Evolutionary conservation across 2,888 invertebrate species (phyloP), one percentile per base, ranked within the genome.

Genomic region (Trissolcus japonicus): DNA sequence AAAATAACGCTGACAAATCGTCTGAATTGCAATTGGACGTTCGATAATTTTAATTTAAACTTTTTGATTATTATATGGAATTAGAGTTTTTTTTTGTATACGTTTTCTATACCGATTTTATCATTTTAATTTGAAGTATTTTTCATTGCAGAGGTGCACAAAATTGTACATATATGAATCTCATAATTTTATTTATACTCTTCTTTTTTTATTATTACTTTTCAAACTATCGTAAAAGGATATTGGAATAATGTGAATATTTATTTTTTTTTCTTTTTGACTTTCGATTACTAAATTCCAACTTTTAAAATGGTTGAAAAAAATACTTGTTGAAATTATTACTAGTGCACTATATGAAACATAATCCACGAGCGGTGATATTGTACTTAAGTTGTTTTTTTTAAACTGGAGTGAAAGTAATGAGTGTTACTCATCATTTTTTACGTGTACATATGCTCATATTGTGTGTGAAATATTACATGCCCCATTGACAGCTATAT

Each of bases 351-450:
- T 25, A 25, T 25, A 25, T 6, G 25, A 43, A 69, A 29, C 6
- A 16, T 56, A 62, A 69, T 69, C 61, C 61, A 21, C n/a, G 54
- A 55, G 69, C 69, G 69, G 69, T 69, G 61, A 55, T 61, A 56
- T 69, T 19, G 69, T 69, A 69, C 69, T 69, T 69, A 69, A 55
- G 53, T 25, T 57, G 6, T 35, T 35, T 35, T 35, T 35, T 35
- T 11, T 53, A 59, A 43, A 46, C 7, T 50, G 40, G 56, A 50
- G 48, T 57, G 59, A 40, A 16, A 40, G 29, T 25, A 67, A 19
- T 13, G 19, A 57, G 41, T 25, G 21, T 50, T 14, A 2, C 46
- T 41, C 16, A 25, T 25, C 25, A 35, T 35, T 21, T 4, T 41
- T 51, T 51, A 50, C 11, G 40, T 54, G 46, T 54, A 54, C 25